These are phyloP conservation scores for Psilanteris sp. DNA, from an alignment of 1,140 invertebrate genomes.

Conservation along the genomic window DNA sequence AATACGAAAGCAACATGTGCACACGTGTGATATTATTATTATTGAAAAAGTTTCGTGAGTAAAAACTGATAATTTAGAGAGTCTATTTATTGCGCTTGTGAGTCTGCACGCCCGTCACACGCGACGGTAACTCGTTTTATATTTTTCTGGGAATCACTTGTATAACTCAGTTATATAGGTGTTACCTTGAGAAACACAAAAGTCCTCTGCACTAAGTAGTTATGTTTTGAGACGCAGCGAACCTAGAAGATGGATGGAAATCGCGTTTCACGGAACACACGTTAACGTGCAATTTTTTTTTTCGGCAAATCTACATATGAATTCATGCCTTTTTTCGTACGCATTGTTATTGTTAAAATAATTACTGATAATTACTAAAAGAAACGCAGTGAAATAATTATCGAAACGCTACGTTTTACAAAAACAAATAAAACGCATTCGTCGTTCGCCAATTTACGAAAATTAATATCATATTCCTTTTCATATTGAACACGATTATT, in stretches of 20 bases:
- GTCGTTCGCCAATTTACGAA: too few relatives aligned
- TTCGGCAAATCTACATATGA: too few relatives aligned
- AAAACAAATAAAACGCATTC: too few relatives aligned
- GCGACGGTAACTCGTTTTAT: constrained; percentile 29
- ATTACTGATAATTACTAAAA: too few relatives aligned
- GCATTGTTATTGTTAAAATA: too few relatives aligned
- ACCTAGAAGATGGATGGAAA: constrained; percentile 17
- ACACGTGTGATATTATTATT: background rate
- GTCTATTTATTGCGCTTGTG: constrained; percentile 32
- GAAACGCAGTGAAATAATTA: too few relatives aligned
- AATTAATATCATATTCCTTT: too few relatives aligned
- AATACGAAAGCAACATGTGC: background rate
- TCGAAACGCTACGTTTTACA: too few relatives aligned
- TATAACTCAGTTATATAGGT: constrained; percentile 51
- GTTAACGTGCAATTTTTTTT: background rate
- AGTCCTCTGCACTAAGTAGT: constrained; percentile 24
- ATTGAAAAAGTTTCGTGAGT: constrained; percentile 30
- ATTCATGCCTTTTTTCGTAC: too few relatives aligned
- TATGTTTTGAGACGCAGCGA: constrained; percentile 34
- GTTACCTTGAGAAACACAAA: constrained; percentile 58
- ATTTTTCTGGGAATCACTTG: constrained; percentile 47
- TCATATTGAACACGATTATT: too few relatives aligned
- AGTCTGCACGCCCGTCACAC: constrained; percentile 33
- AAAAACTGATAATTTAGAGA: constrained; percentile 29
- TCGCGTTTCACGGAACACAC: constrained; percentile 4